Base-by-base conservation (phyloP, 2,888 invertebrate species). In the Ornithoptera alexandrae region DNA sequence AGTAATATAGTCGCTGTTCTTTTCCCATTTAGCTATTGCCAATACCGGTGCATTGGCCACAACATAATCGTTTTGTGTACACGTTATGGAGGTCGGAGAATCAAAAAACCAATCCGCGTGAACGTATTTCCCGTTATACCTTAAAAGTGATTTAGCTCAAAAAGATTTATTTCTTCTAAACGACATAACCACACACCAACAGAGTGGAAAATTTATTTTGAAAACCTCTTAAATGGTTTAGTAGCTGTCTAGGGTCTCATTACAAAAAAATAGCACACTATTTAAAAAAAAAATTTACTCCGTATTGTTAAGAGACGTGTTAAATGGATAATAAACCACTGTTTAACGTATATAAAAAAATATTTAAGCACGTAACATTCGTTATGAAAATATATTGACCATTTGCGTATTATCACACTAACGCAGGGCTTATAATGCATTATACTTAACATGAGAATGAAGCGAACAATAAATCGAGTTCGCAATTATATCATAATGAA, bases 1-100 rank as follows among this genome's bases (percentile, higher is more conserved):
- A 62, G 42, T 53, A 58, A 70, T 50, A 18, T 78, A 80, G 59
- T 70, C 78, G 79, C 72, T 74, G 67, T 72, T 72, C 68, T 73
- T 66, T 69, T 70, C 69, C 69, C 70, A 77, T 73, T 72, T 74
- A 70, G 69, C 69, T 69, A 59, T 70, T 68, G 67, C 72, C 67
- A 68, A 67, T 24, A 61, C 56, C 61, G 62, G 58, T 64, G 61
- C 56, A 61, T 53, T 62, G 5, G 61, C 20, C 67, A 65, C 46
- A 46, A 71, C 68, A 42, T 70, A 71, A 70, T 68, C 71, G 69
- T 77, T 76, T 68, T 72, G 75, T 66, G 70, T 74, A 72, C 75
- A 72, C 46, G 62, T n/a, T 61, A 65, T 65, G 60, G 72, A 69
- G 67, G 68, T 68, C 59, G 69, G 69, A n/a, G 62, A 30, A 46